Evolutionary conservation across 2,888 invertebrate species (phyloP).

Genomic region (Icerya purchasi): DNA sequence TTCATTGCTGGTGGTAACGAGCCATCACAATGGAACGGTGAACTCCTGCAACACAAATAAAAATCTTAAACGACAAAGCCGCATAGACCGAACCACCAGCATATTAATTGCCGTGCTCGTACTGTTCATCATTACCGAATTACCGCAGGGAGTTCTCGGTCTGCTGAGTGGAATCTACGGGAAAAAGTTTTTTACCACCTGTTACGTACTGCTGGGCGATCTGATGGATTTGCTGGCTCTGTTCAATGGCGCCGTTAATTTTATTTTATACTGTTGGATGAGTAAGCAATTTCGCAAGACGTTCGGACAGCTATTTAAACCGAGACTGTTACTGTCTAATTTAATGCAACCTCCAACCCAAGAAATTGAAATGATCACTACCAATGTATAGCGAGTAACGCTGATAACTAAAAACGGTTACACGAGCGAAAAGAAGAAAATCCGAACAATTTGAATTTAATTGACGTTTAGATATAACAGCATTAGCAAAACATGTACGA

Average conservation of each 20-base stretch:
- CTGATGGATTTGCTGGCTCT: slow-evolving; percentile 76
- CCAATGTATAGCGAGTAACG: slow-evolving; percentile 8
- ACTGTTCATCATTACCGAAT: slow-evolving; percentile 68
- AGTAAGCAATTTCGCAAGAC: slow-evolving; percentile 74
- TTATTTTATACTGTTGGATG: slow-evolving; percentile 84
- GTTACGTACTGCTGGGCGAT: slow-evolving; percentile 63
- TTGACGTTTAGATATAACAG: too few relatives aligned
- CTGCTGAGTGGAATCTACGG: slow-evolving; percentile 39
- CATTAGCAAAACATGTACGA: too few relatives aligned
- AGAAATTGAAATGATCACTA: slow-evolving; percentile 11
- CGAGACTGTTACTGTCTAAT: slow-evolving; percentile 22
- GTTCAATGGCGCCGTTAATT: slow-evolving; percentile 78
- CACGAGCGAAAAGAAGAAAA: too few relatives aligned
- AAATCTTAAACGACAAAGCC: slow-evolving; percentile 33
- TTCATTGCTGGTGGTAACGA: neutral
- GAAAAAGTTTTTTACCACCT: slow-evolving; percentile 49
- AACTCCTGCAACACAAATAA: neutral
- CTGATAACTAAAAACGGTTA: too few relatives aligned
- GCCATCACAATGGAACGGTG: neutral
- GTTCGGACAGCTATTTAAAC: slow-evolving; percentile 46
- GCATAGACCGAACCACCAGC: slow-evolving; percentile 69
- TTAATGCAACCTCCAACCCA: slow-evolving; percentile 7
- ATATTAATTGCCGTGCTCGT: slow-evolving; percentile 71
- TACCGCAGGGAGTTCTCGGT: slow-evolving; percentile 47
- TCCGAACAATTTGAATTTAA: too few relatives aligned